phyloP scores from a whole-genome alignment of 2,113 vertebrate species.

The Carollia perspicillata region DNA sequence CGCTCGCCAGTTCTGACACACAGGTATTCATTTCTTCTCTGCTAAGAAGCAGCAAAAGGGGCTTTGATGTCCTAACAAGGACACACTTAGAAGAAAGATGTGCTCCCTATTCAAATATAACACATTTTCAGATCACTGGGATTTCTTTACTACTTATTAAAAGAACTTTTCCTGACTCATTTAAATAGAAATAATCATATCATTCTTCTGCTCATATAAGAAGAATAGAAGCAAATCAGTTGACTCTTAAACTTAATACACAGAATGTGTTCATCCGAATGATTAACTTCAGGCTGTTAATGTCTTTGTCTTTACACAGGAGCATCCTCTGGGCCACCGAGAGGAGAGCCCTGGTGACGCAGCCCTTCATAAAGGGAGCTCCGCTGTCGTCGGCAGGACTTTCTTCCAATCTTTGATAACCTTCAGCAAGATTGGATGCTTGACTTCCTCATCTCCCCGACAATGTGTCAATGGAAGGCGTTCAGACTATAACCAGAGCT shows the following conservation, averaged over 20 bases:
- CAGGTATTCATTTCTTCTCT: neutral
- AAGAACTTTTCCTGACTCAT: neutral
- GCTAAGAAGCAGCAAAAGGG: neutral
- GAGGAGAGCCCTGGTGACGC: neutral
- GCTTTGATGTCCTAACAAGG: neutral
- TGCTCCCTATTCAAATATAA: neutral
- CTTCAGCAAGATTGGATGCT: neutral
- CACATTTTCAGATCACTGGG: neutral
- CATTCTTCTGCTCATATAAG: neutral
- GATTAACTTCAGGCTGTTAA: neutral
- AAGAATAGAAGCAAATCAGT: neutral
- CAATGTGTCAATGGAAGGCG: neutral
- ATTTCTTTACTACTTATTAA: neutral
- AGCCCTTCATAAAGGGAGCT: neutral
- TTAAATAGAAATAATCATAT: neutral
- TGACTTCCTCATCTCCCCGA: neutral
- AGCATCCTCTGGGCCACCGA: neutral
- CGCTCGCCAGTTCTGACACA: accelerated
- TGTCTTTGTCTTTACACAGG: neutral
- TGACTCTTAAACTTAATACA: neutral
- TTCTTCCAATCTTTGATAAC: neutral
- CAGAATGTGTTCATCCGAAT: neutral
- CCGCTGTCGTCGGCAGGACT: neutral
- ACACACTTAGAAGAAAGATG: neutral
- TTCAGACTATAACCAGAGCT: too few relatives aligned